These are phyloP conservation scores for Meloidogyne chitwoodi DNA, from an alignment of 1,140 invertebrate species.

Conservation along the genomic window DNA sequence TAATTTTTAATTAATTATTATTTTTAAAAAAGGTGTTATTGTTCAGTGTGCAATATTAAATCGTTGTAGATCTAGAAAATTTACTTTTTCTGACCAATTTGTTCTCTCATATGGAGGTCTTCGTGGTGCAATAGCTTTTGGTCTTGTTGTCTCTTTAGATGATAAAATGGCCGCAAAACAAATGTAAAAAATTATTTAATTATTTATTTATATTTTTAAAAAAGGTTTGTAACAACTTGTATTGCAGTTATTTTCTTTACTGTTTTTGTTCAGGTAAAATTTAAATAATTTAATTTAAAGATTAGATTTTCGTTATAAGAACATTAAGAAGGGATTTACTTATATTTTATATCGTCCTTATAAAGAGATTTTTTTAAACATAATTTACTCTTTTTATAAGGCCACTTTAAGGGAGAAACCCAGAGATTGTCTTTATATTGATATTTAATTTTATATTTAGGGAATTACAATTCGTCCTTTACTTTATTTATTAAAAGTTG, in stretches of 20 bases:
- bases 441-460: neutral
- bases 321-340: too few species aligned
- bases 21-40: slow-evolving; percentile 38
- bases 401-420: too few species aligned
- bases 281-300: too few species aligned
- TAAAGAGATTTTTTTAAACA: too few species aligned
- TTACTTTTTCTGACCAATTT: slow-evolving; percentile 63
- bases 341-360: too few species aligned
- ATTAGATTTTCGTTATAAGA: too few species aligned
- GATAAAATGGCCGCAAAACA: slow-evolving; percentile 55
- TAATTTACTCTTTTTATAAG: too few species aligned
- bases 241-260: slow-evolving; percentile 66
- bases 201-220: neutral
- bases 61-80: slow-evolving; percentile 59
- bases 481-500: slow-evolving; percentile 63
- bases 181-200: slow-evolving; percentile 38
- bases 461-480: slow-evolving; percentile 65
- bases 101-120: slow-evolving; percentile 50
- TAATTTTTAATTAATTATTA: neutral
- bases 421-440: neutral
- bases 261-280: slow-evolving; percentile 62
- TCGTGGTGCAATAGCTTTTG: slow-evolving; percentile 47
- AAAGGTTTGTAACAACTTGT: slow-evolving; percentile 62
- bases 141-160: slow-evolving; percentile 61
- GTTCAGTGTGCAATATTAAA: slow-evolving; percentile 55